phyloP scores from a whole-genome alignment of 2,888 invertebrate species.

The Acrocera orbiculus region DNA sequence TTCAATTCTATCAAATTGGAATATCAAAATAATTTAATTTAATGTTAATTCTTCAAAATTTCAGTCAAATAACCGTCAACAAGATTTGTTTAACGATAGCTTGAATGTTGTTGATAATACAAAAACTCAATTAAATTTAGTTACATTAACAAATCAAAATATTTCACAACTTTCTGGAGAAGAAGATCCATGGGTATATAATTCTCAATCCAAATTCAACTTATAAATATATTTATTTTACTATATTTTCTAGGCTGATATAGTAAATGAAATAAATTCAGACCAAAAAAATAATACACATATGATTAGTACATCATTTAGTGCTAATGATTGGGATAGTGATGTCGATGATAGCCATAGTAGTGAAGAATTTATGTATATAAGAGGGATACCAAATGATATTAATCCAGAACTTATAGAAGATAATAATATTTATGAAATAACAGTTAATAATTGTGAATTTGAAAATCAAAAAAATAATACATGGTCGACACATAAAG shows the following conservation, averaged over 20 bases:
- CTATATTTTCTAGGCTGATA: not conserved
- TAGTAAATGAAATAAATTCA: constrained; percentile 1
- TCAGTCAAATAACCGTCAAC: constrained; percentile 10
- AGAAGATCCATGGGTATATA: constrained; percentile 16
- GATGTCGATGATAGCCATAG: constrained; percentile 32
- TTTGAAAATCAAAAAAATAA: constrained; percentile 4
- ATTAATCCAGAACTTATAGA: not conserved
- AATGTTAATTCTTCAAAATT: no score
- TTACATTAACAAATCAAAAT: no score
- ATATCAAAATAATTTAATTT: no score
- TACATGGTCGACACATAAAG: constrained; percentile 12
- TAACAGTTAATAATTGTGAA: constrained; percentile 1
- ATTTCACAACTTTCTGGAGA: constrained; percentile 15
- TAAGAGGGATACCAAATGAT: constrained; percentile 14
- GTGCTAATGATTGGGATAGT: constrained; percentile 24
- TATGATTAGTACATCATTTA: constrained; percentile 3
- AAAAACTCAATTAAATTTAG: no score
- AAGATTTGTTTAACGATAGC: constrained; percentile 10
- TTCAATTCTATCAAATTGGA: no score
- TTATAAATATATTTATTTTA: not conserved
- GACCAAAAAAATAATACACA: no score
- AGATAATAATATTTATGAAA: constrained; percentile 1
- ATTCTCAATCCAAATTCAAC: not conserved
- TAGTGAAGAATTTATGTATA: constrained; percentile 21
- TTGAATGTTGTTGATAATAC: constrained; percentile 8